Evolutionary conservation across 2,113 vertebrate genomes (phyloP).

Genomic region (Procavia capensis): DNA sequence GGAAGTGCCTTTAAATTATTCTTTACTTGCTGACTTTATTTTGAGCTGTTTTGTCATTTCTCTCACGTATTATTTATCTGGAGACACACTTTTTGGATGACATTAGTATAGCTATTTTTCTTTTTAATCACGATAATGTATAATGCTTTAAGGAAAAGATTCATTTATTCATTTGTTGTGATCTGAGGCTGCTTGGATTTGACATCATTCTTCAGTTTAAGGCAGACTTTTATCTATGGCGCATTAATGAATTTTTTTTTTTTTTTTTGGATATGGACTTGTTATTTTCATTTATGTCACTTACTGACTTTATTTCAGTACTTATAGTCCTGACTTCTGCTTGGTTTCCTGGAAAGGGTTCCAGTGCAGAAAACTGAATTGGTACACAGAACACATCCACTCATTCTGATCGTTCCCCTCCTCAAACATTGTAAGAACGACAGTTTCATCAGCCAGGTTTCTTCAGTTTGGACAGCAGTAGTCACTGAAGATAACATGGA

Average conservation of each 20-base stretch:
- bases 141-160: conserved; percentile 63
- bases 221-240: conserved; percentile 24
- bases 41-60: conserved; percentile 65
- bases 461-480: neutral
- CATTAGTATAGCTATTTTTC: conserved; percentile 39
- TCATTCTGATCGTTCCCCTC: neutral
- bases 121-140: conserved; percentile 1
- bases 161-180: conserved; percentile 42
- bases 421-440: neutral
- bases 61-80: conserved; percentile 59
- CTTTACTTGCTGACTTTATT: conserved; percentile 62
- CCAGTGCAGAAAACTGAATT: neutral
- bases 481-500: neutral
- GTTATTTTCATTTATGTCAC: conserved; percentile 48
- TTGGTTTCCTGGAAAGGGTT: neutral
- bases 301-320: conserved; percentile 49
- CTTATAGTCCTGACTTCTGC: neutral
- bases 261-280: conserved; percentile 14
- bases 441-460: neutral
- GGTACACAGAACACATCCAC: conserved; percentile 16
- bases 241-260: neutral
- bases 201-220: conserved; percentile 38
- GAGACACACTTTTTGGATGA: conserved; percentile 62
- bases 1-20: conserved; percentile 25
- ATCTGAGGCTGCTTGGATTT: conserved; percentile 24